These are phyloP conservation scores for Ferdinandea cuprea DNA, from an alignment of 2,888 invertebrate species.

Conservation along the genomic window DNA sequence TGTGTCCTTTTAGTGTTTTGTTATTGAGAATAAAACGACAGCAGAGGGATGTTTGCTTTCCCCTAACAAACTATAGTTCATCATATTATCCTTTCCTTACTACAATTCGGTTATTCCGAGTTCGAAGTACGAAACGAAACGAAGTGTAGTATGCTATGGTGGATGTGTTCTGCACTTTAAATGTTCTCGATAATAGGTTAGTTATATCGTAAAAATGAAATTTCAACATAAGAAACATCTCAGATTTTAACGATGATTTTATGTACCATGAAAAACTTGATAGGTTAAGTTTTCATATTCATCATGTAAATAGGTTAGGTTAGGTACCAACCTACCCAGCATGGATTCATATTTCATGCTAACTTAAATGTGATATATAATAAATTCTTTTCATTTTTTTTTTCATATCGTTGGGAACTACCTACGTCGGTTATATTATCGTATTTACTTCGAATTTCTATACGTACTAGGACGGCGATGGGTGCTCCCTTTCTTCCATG, in stretches of 20 bases:
- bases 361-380: neutral
- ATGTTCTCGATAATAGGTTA: slow-evolving; percentile 7
- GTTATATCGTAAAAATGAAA: neutral
- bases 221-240: neutral
- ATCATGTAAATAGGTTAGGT: no score
- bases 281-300: no score
- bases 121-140: neutral
- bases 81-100: slow-evolving; percentile 40
- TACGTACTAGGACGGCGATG: no score
- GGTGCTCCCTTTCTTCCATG: no score
- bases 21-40: slow-evolving; percentile 68
- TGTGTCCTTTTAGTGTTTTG: slow-evolving; percentile 73
- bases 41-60: neutral
- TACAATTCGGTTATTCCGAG: slow-evolving; percentile 7
- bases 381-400: neutral
- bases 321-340: neutral
- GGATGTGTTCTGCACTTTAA: slow-evolving; percentile 37
- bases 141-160: neutral
- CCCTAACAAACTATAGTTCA: slow-evolving; percentile 40
- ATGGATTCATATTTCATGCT: neutral
- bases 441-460: no score
- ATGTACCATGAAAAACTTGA: neutral
- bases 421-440: no score
- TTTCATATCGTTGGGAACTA: slow-evolving; percentile 7
- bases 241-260: neutral